These are phyloP conservation scores for Drosophila littoralis DNA, from an alignment of 1,140 invertebrate species.

Conservation along the genomic window DNA sequence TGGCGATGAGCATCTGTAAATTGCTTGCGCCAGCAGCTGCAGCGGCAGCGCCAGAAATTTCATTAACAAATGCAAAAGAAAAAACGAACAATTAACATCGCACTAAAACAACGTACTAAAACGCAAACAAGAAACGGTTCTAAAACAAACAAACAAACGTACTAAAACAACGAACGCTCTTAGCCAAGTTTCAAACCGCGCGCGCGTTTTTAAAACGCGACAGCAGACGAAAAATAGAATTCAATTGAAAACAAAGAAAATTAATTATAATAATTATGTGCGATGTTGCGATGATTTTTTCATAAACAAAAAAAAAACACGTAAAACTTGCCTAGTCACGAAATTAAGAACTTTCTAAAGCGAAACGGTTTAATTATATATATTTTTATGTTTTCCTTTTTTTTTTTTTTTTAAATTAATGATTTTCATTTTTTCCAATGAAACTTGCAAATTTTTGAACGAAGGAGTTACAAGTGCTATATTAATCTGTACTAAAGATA, in stretches of 20 bases:
- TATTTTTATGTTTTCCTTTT: slow-evolving; percentile 40
- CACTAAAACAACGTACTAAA: slow-evolving; percentile 62
- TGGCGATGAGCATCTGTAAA: slow-evolving; percentile 87
- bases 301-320: slow-evolving; percentile 31
- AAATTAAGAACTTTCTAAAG: slow-evolving; percentile 74
- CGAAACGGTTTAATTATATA: slow-evolving; percentile 56
- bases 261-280: slow-evolving; percentile 4
- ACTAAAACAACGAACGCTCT: slow-evolving; percentile 61
- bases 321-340: slow-evolving; percentile 79
- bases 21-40: slow-evolving; percentile 1
- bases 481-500: slow-evolving; percentile 75
- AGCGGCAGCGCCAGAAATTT: slow-evolving; percentile 7
- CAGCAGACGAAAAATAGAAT: slow-evolving; percentile 6
- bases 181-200: slow-evolving; percentile 56
- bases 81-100: slow-evolving; percentile 70
- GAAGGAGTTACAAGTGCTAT: slow-evolving; percentile 69
- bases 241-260: neutral
- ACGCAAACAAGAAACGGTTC: slow-evolving; percentile 23
- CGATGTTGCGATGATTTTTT: slow-evolving; percentile 51
- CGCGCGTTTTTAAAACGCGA: slow-evolving; percentile 27
- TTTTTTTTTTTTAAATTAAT: slow-evolving; percentile 38
- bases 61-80: slow-evolving; percentile 21
- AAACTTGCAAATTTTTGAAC: slow-evolving; percentile 35
- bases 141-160: slow-evolving; percentile 30
- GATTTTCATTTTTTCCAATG: slow-evolving; percentile 27